Evolutionary conservation across 1,140 invertebrate species (phyloP).

Genomic region (Nylanderia fulva): DNA sequence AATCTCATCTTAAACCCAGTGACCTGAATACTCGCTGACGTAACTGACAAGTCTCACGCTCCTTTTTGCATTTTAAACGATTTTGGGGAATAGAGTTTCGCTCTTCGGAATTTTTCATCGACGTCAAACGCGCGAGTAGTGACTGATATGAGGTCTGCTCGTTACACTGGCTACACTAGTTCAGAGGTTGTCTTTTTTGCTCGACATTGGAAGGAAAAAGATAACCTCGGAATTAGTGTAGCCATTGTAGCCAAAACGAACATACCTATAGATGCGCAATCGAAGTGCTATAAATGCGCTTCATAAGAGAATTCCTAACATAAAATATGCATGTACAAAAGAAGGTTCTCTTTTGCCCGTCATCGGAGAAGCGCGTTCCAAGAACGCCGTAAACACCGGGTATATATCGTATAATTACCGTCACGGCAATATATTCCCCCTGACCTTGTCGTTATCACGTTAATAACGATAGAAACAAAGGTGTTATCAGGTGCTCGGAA

Average conservation of each 20-base stretch:
- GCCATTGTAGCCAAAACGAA: no score
- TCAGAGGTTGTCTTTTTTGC: no score
- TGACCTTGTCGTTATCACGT: slow-evolving; percentile 54
- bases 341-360: no score
- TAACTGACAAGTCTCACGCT: neutral
- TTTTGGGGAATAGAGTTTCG: neutral
- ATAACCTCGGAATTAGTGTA: no score
- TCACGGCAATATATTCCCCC: slow-evolving; percentile 36
- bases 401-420: slow-evolving; percentile 34
- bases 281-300: neutral
- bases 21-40: slow-evolving; percentile 41
- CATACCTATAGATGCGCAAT: slow-evolving; percentile 10
- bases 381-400: slow-evolving; percentile 17
- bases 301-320: slow-evolving; percentile 9
- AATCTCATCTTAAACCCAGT: slow-evolving; percentile 15
- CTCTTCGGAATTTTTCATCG: neutral
- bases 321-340: slow-evolving; percentile 10
- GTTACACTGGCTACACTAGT: no score
- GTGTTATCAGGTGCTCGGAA: slow-evolving; percentile 56
- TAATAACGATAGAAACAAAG: slow-evolving; percentile 47
- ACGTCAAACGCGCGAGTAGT: neutral
- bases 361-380: slow-evolving; percentile 1
- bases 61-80: neutral
- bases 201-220: no score
- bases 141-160: no score